These are phyloP conservation scores for Ophiodon elongatus DNA, from an alignment of 2,113 vertebrate species.

Conservation along the genomic window DNA sequence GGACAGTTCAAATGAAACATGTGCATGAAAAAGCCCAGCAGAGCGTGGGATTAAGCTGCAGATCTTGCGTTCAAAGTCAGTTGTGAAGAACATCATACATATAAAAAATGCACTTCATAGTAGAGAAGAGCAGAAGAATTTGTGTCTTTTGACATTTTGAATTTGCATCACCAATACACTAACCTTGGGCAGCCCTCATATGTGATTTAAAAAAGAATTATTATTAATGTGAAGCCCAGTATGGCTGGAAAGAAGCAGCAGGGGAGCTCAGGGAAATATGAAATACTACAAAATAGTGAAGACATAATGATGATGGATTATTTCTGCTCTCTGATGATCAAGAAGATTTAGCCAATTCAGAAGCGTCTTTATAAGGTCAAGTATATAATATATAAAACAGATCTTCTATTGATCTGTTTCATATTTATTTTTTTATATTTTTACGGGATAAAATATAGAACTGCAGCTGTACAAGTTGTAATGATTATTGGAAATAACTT, in stretches of 20 bases:
- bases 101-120: conserved; percentile 17
- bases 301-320: not conserved
- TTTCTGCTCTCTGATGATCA: not conserved
- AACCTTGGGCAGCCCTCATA: conserved; percentile 18
- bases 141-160: no score
- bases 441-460: not conserved
- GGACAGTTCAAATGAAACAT: conserved; percentile 66
- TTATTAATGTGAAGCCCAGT: conserved; percentile 29
- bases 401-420: not conserved
- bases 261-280: conserved; percentile 4
- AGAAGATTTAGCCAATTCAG: not conserved
- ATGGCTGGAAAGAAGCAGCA: conserved; percentile 14
- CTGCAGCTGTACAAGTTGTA: not conserved
- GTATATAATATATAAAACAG: not conserved
- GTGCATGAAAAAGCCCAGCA: conserved; percentile 53
- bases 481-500: not conserved
- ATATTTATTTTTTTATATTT: not conserved
- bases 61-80: conserved; percentile 50
- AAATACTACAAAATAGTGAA: not conserved
- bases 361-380: not conserved
- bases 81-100: conserved; percentile 44
- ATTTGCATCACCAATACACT: conserved; percentile 4
- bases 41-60: conserved; percentile 53
- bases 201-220: not conserved
- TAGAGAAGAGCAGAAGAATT: conserved; percentile 5